These are phyloP conservation scores for Apodemus speciosus DNA, from an alignment of 2,113 vertebrate species.

Conservation along the genomic window DNA sequence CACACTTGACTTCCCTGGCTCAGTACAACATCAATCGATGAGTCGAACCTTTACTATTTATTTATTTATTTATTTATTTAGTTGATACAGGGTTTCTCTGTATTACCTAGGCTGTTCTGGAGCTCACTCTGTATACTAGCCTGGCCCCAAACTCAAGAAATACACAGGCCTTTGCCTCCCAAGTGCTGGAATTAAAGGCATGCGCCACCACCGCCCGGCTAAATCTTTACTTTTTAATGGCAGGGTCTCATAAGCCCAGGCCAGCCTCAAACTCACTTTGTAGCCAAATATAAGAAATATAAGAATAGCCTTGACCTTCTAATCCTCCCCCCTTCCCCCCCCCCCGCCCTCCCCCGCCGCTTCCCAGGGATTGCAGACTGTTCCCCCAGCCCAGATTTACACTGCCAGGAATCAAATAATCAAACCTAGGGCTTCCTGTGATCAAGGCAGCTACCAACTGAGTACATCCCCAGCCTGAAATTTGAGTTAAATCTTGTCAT, in stretches of 20 bases:
- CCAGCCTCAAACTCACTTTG: neutral
- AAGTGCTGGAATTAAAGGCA: no score
- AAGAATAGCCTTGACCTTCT: neutral
- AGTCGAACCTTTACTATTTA: neutral
- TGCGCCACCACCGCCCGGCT: no score
- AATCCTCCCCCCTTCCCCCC: no score
- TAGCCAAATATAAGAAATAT: no score
- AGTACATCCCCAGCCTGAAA: neutral
- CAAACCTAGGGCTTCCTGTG: neutral
- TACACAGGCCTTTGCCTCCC: no score
- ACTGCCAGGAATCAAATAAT: neutral
- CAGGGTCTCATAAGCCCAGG: neutral
- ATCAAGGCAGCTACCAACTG: neutral
- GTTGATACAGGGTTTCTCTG: no score
- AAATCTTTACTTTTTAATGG: neutral
- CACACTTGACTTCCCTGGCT: neutral
- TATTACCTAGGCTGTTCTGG: no score
- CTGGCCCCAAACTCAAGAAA: no score
- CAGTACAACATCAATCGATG: neutral
- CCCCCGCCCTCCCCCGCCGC: no score
- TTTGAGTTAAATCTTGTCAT: conserved; percentile 22
- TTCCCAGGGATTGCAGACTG: neutral
- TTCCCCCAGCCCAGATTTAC: neutral
- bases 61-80: no score
- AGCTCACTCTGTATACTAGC: no score